A percentile compares a stretch with the other conserved stretches of the same genome.
phyloP scores from a whole-genome alignment of 2,113 vertebrate genomes.

The Cichladusa arquata region DNA sequence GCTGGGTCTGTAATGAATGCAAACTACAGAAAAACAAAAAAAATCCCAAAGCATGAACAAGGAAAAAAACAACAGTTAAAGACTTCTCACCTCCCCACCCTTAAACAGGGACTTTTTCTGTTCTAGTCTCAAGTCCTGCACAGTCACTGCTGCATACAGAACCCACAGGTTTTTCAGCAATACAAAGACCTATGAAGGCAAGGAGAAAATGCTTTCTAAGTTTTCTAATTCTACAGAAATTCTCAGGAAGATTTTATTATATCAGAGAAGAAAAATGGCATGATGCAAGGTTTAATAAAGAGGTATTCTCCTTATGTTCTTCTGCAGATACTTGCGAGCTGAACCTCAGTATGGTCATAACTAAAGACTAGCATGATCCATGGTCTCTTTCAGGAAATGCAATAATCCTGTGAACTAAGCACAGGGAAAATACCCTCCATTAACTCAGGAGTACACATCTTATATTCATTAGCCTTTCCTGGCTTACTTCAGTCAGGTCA shows the following conservation, averaged over 20 bases:
- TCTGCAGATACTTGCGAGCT: background rate
- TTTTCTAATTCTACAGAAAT: background rate
- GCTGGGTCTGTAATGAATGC: background rate
- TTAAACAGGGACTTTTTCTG: background rate
- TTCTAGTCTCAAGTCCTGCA: background rate
- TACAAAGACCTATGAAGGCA: background rate
- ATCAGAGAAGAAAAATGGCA: background rate
- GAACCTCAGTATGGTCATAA: background rate
- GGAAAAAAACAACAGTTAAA: background rate
- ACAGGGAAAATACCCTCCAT: background rate
- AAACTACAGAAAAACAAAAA: background rate
- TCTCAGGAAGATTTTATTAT: background rate
- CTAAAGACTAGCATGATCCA: too few species aligned
- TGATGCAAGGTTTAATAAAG: background rate
- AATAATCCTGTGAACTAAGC: background rate
- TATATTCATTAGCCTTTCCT: background rate
- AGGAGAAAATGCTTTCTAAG: background rate
- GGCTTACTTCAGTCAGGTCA: background rate
- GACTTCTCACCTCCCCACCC: background rate
- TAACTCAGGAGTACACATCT: background rate
- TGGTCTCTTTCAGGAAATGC: background rate
- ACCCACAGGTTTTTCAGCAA: background rate
- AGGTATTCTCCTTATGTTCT: background rate
- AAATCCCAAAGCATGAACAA: background rate
- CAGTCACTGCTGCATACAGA: background rate